These are phyloP conservation scores for Ostrea edulis DNA, from an alignment of 1,140 invertebrate genomes.

Conservation along the genomic window DNA sequence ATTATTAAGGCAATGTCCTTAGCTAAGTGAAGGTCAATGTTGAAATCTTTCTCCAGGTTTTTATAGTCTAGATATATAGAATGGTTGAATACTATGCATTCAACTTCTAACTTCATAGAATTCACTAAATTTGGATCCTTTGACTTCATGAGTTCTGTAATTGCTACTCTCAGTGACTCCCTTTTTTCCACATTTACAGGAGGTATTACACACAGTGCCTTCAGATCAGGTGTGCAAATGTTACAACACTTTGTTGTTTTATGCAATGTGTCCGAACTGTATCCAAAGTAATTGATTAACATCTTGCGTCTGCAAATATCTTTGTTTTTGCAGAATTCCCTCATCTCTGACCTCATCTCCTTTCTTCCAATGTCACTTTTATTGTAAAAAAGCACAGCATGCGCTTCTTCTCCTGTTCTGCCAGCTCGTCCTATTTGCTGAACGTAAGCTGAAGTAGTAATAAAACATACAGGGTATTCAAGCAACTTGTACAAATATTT, in stretches of 20 bases:
- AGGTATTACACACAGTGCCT: not conserved
- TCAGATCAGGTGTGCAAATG: not conserved
- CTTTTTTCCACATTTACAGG: no score
- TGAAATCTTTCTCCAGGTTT: no score
- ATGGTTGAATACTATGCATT: no score
- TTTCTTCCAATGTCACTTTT: not conserved
- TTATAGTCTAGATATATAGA: no score
- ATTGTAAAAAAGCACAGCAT: not conserved
- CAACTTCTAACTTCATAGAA: no score
- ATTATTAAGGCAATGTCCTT: no score
- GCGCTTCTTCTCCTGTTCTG: not conserved
- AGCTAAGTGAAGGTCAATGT: no score
- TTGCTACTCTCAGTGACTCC: no score
- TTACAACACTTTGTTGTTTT: not conserved
- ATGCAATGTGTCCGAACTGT: not conserved
- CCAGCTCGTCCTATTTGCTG: constrained; percentile 35
- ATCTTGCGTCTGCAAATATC: not conserved
- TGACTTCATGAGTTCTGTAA: no score
- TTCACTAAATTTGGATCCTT: no score
- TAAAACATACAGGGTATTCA: no score
- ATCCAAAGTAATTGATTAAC: constrained; percentile 2
- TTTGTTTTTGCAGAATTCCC: not conserved
- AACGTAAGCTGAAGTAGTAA: not conserved
- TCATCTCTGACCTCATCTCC: not conserved
- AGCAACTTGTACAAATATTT: not conserved